phyloP scores from a whole-genome alignment of 2,797 vertebrate species.

The Oreonectes daqikongensis region DNA sequence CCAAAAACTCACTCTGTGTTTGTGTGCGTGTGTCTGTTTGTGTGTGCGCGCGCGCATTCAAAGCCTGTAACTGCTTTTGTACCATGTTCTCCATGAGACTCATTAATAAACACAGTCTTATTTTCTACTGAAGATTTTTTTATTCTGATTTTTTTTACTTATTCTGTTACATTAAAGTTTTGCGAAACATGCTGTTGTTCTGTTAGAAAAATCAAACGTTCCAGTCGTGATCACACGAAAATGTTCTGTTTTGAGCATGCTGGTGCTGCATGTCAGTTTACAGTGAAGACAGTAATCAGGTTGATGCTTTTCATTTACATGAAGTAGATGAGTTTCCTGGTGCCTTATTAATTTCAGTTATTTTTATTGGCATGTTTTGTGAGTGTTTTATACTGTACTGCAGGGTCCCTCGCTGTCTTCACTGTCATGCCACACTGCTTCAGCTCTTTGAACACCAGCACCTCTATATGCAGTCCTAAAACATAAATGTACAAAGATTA shows the following conservation, averaged over 20 bases:
- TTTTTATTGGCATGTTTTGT: too few species aligned
- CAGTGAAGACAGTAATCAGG: conserved; percentile 4
- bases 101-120: conserved; percentile 98
- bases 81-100: conserved; percentile 95
- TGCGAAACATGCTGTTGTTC: conserved; percentile 18
- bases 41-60: conserved; percentile 19
- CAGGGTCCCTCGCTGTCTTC: conserved; percentile 81
- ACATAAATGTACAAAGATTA: conserved; percentile 10
- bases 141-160: conserved; percentile 5
- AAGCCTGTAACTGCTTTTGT: conserved; percentile 94
- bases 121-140: conserved; percentile 81
- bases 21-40: conserved; percentile 22
- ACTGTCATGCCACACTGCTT: conserved; percentile 75
- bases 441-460: conserved; percentile 42
- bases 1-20: conserved; percentile 24
- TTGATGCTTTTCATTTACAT: too few species aligned
- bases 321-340: too few species aligned
- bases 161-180: conserved; percentile 9
- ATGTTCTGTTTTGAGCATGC: background rate
- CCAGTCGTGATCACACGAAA: background rate
- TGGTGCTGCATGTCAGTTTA: conserved; percentile 10
- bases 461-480: conserved; percentile 38
- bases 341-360: too few species aligned
- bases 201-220: conserved; percentile 12
- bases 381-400: conserved; percentile 74